Conservation (phyloP, 2,888 invertebrate genomes). For the Andrena hattorfiana region DNA sequence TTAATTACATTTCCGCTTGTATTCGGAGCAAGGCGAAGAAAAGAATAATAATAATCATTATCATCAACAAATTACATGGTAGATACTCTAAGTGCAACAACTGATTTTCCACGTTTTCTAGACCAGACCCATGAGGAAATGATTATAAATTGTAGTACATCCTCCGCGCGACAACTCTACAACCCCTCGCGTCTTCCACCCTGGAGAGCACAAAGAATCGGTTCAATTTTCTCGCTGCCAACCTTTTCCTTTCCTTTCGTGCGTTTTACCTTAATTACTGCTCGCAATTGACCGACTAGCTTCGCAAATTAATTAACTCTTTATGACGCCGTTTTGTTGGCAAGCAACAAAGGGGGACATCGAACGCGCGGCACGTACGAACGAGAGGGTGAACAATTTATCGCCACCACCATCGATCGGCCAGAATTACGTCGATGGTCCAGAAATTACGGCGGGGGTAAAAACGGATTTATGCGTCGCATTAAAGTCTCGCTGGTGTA, state of each 20-base stretch:
- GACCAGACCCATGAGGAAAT: neutral
- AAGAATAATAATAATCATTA: too few relatives aligned
- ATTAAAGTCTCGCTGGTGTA: conserved; percentile 8
- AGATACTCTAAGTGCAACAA: neutral
- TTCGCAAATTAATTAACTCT: conserved; percentile 26
- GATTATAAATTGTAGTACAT: conserved; percentile 37
- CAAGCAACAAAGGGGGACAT: neutral
- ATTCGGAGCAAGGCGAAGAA: too few relatives aligned
- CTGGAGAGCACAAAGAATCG: conserved; percentile 38
- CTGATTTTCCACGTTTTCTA: conserved; percentile 1
- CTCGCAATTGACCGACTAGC: neutral
- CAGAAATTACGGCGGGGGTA: conserved; percentile 25
- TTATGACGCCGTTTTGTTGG: neutral
- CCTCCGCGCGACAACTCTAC: conserved; percentile 7
- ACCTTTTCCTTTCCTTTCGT: neutral
- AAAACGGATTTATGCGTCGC: conserved; percentile 35
- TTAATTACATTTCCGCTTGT: too few relatives aligned
- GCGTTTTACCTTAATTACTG: neutral
- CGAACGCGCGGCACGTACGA: neutral
- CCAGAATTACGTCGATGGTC: conserved; percentile 18
- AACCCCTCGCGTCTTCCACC: conserved; percentile 24
- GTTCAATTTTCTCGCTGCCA: conserved; percentile 53
- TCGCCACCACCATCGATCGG: conserved; percentile 8
- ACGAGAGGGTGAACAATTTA: conserved; percentile 11
- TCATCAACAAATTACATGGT: neutral